These are phyloP conservation scores for Sebastes steindachneri DNA, from an alignment of 2,797 vertebrate genomes.

Conservation along the genomic window DNA sequence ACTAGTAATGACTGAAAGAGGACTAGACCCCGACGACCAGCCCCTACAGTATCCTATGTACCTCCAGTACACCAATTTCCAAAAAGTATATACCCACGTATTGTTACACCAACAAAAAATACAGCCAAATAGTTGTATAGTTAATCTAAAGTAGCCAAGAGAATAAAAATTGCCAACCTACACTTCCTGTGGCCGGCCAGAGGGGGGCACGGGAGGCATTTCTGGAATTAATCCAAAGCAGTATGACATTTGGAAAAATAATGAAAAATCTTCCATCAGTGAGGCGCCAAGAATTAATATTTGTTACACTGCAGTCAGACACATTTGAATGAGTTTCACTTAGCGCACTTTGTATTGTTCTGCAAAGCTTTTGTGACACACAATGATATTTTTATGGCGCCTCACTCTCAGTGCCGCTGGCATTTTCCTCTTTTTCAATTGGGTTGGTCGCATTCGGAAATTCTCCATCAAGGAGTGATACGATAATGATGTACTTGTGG, in stretches of 20 bases:
- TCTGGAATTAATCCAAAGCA: constrained; percentile 21
- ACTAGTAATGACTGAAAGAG: not conserved
- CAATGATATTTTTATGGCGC: constrained; percentile 24
- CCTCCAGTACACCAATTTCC: not conserved
- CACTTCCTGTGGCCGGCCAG: not conserved
- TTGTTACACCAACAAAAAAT: not conserved
- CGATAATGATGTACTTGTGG: constrained; percentile 32
- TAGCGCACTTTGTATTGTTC: constrained; percentile 25
- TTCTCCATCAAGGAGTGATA: constrained; percentile 7
- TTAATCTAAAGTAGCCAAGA: not conserved
- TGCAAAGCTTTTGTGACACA: constrained; percentile 34
- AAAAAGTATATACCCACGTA: not conserved
- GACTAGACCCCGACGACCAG: not conserved
- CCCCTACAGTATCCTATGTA: not conserved
- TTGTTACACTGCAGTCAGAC: constrained; percentile 28
- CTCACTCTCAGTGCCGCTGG: constrained; percentile 1
- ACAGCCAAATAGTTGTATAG: not conserved
- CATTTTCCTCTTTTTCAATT: constrained; percentile 13
- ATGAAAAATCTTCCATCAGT: constrained; percentile 5
- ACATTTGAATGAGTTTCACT: constrained; percentile 42
- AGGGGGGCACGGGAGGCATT: not conserved
- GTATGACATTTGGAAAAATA: constrained; percentile 20
- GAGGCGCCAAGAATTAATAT: constrained; percentile 17
- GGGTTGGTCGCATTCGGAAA: constrained; percentile 8
- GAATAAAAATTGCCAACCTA: not conserved